Evolutionary conservation across 1,140 invertebrate species (phyloP).

Genomic region (Macrotrachela quadricornifera): DNA sequence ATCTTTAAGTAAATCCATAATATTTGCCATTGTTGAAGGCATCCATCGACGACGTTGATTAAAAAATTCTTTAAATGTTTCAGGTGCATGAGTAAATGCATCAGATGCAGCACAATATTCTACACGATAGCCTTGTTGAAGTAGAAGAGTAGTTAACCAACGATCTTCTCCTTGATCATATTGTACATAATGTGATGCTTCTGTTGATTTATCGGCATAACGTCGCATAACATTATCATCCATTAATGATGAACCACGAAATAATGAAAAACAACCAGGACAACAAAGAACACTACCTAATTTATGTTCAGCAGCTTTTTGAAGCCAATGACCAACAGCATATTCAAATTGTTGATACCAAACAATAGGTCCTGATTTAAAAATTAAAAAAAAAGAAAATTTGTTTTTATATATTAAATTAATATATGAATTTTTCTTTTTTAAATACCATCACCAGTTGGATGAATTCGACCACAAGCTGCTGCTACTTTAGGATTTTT

Average conservation of each 20-base stretch:
- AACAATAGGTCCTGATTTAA: constrained; percentile 35
- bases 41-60: constrained; percentile 41
- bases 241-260: constrained; percentile 38
- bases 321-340: constrained; percentile 44
- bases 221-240: constrained; percentile 40
- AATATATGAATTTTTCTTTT: background rate
- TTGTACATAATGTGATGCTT: constrained; percentile 39
- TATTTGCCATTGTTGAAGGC: constrained; percentile 43
- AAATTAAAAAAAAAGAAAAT: background rate
- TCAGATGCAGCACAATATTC: constrained; percentile 44
- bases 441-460: constrained; percentile 32
- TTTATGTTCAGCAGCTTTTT: constrained; percentile 45
- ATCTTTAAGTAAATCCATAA: constrained; percentile 38
- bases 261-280: constrained; percentile 41
- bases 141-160: constrained; percentile 42
- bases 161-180: constrained; percentile 45
- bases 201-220: constrained; percentile 36
- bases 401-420: background rate
- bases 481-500: constrained; percentile 35
- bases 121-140: constrained; percentile 42
- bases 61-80: constrained; percentile 33
- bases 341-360: constrained; percentile 49
- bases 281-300: constrained; percentile 44
- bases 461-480: constrained; percentile 37
- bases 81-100: constrained; percentile 43